Evolutionary conservation across 2,113 vertebrate species (phyloP).

Genomic region (Zosterops pallidus): DNA sequence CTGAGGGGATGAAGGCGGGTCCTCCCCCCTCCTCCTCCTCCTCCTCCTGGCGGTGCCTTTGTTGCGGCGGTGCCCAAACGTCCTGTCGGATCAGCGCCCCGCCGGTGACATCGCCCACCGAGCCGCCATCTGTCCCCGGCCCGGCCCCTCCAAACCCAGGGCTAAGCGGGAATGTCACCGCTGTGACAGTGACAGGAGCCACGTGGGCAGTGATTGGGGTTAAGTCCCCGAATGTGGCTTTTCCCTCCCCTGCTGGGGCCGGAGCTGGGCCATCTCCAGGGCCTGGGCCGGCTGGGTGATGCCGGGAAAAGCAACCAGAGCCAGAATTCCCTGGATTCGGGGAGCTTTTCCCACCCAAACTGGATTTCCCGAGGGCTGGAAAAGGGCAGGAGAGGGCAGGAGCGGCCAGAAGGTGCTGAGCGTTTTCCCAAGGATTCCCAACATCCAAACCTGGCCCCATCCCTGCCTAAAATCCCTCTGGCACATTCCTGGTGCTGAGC

Average conservation of each 20-base stretch:
- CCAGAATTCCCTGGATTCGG: fast-evolving
- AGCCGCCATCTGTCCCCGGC: no score
- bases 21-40: no score
- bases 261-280: fast-evolving
- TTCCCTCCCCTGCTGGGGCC: not conserved
- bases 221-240: not conserved
- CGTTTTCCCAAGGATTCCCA: not conserved
- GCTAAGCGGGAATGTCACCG: no score
- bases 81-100: no score
- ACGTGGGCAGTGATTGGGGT: not conserved
- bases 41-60: no score
- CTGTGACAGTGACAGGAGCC: not conserved
- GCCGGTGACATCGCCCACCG: no score
- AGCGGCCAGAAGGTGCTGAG: fast-evolving
- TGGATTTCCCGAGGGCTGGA: not conserved
- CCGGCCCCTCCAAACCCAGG: no score
- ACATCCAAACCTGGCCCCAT: not conserved
- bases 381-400: not conserved
- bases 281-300: not conserved
- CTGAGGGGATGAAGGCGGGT: no score
- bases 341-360: fast-evolving
- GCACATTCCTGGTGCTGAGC: not conserved
- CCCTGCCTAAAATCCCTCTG: not conserved
- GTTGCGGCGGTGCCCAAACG: no score
- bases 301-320: not conserved